These are phyloP conservation scores for Cantharis rufa DNA, from an alignment of 2,888 invertebrate genomes.

Conservation along the genomic window DNA sequence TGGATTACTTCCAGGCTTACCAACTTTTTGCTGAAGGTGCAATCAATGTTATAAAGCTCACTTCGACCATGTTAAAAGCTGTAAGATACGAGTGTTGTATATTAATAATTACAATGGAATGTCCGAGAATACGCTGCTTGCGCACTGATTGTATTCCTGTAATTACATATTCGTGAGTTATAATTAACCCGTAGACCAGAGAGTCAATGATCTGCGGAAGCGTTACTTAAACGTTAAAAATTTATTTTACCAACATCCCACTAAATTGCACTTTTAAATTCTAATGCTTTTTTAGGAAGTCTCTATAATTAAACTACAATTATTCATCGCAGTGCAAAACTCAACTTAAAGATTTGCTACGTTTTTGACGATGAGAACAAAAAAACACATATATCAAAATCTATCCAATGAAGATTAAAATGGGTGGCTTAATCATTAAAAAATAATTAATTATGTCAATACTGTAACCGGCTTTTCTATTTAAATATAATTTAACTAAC, in stretches of 20 bases:
- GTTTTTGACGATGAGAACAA: background rate
- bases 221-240: slow-evolving; percentile 37
- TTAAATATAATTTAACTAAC: background rate
- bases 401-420: slow-evolving; percentile 5
- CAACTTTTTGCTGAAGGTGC: slow-evolving; percentile 18
- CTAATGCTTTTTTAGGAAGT: slow-evolving; percentile 23
- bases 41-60: slow-evolving; percentile 21
- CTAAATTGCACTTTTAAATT: slow-evolving; percentile 29
- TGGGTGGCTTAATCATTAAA: slow-evolving; percentile 19
- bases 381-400: slow-evolving; percentile 3
- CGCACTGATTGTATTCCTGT: slow-evolving; percentile 55
- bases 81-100: slow-evolving; percentile 33
- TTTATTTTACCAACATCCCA: slow-evolving; percentile 33
- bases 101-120: slow-evolving; percentile 45
- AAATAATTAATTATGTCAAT: slow-evolving; percentile 13
- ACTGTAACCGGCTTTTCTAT: background rate
- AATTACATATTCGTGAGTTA: slow-evolving; percentile 57
- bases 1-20: background rate
- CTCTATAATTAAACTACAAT: slow-evolving; percentile 28
- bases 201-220: slow-evolving; percentile 51
- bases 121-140: slow-evolving; percentile 43
- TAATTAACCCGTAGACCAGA: slow-evolving; percentile 51
- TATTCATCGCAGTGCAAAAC: slow-evolving; percentile 21
- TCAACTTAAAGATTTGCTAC: slow-evolving; percentile 1
- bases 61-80: slow-evolving; percentile 33